Evolutionary conservation across 2,888 invertebrate species (phyloP), one percentile per base, ranked within the genome.

Genomic region (Cacoxenus indagator): DNA sequence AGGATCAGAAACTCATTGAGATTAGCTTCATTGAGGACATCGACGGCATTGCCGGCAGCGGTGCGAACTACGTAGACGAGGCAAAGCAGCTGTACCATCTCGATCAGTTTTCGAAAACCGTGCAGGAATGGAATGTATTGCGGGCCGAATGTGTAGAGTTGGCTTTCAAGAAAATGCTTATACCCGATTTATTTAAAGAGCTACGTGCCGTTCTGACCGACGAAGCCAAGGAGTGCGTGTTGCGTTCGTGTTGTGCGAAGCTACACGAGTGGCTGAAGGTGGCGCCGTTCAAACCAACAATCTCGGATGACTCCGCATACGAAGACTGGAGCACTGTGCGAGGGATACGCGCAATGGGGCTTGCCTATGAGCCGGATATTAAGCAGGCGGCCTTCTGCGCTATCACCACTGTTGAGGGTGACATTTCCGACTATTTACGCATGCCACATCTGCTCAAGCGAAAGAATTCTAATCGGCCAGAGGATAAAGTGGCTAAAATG

Each of bases 91-190:
- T 87, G 8, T 89, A 87, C 72, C 85, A 87, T 46, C 81, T 93
- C 91, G 98, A 98, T 88, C 98, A 98, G 87, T 98, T 97, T 88
- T 96, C 96, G 77, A 95, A 95, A 76, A 93, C 93, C 74, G 96
- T 96, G 0, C 94, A 97, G 86, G 96, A 97, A 77, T 99, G 99
- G 99, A 99, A 99, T 88, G 92, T 93, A 1, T 86, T 98, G 64
- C 91, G 99, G 48, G 92, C 93, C 1, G 94, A 96, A 80, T 96
- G 97, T 67, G 94, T 99, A 0, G 95, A 96, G 78, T 90, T 95
- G 71, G 97, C 98, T 0, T 90, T 98, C 64, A 94, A 91, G 24
- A 93, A 94, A 84, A 94, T 97, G 86, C 92, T 99, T 4, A 92
- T 97, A 84, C 98, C 98, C 0, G 95, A 96, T 84, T 90, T 99